phyloP scores from a whole-genome alignment of 2,797 vertebrate species.

The Cynopterus sphinx region DNA sequence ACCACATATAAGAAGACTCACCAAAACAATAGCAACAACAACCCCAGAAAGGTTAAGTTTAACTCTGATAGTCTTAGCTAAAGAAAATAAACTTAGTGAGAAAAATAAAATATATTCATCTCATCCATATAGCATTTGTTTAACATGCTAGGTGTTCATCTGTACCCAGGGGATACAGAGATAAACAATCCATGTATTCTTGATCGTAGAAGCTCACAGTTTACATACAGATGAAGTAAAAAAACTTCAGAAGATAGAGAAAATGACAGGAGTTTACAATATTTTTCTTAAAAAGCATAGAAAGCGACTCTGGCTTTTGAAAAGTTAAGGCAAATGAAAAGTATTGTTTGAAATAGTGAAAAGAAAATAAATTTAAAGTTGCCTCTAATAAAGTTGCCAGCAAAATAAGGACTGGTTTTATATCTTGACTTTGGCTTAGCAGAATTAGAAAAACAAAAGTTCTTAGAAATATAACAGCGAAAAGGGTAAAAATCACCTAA shows the following conservation, averaged over 20 bases:
- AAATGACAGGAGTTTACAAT: constrained; percentile 16
- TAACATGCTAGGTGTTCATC: background rate
- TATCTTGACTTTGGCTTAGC: background rate
- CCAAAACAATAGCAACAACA: background rate
- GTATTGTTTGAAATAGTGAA: background rate
- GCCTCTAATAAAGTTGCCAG: background rate
- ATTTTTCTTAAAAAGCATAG: constrained; percentile 51
- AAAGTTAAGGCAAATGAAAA: constrained; percentile 29
- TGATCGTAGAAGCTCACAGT: background rate
- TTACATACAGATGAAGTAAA: background rate
- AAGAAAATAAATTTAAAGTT: constrained; percentile 40
- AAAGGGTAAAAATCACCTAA: background rate
- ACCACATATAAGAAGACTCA: background rate
- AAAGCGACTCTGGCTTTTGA: constrained; percentile 46
- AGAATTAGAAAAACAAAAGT: constrained; percentile 21
- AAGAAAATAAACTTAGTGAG: constrained; percentile 37
- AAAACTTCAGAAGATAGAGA: constrained; percentile 19
- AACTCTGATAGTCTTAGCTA: constrained; percentile 11
- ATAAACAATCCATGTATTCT: background rate
- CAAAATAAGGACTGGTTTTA: background rate
- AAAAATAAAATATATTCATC: constrained; percentile 21
- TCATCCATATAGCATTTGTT: background rate
- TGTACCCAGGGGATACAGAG: background rate
- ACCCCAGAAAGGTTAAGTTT: background rate
- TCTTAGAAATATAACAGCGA: constrained; percentile 12